phyloP scores from a whole-genome alignment of 2,888 invertebrate genomes.

The Melieria crassipennis region DNA sequence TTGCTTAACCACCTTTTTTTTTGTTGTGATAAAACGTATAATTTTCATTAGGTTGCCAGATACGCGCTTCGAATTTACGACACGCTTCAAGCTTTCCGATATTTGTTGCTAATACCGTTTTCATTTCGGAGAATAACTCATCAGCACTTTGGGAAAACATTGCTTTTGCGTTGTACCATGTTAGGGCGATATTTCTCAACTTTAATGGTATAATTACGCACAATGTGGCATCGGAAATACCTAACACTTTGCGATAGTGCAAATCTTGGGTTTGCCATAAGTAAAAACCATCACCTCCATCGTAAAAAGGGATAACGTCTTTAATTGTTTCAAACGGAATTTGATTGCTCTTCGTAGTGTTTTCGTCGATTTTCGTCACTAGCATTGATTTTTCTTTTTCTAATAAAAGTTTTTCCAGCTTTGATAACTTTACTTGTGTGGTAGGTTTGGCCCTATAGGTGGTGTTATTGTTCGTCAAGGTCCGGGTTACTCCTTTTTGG shows the following conservation, averaged over 20 bases:
- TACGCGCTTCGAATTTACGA: neutral
- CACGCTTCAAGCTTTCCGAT: neutral
- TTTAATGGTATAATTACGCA: neutral
- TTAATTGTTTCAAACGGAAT: neutral
- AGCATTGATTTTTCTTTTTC: neutral
- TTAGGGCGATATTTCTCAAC: neutral
- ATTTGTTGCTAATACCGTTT: neutral
- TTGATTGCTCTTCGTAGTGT: no score
- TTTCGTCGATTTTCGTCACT: no score
- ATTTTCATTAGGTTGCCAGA: neutral
- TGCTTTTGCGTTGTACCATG: neutral
- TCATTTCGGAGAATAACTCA: neutral
- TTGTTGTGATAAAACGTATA: conserved; percentile 14
- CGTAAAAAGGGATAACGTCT: neutral
- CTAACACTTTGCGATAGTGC: neutral
- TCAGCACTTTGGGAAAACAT: neutral
- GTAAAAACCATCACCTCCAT: neutral
- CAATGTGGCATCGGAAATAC: neutral
- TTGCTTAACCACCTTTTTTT: conserved; percentile 17
- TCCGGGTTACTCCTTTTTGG: no score
- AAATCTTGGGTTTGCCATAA: neutral
- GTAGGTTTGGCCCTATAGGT: no score
- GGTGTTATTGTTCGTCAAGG: no score
- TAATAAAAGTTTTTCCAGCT: neutral
- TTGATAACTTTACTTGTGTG: neutral